Conservation (phyloP, 2,113 vertebrate species). For the Ornithorhynchus anatinus region DNA sequence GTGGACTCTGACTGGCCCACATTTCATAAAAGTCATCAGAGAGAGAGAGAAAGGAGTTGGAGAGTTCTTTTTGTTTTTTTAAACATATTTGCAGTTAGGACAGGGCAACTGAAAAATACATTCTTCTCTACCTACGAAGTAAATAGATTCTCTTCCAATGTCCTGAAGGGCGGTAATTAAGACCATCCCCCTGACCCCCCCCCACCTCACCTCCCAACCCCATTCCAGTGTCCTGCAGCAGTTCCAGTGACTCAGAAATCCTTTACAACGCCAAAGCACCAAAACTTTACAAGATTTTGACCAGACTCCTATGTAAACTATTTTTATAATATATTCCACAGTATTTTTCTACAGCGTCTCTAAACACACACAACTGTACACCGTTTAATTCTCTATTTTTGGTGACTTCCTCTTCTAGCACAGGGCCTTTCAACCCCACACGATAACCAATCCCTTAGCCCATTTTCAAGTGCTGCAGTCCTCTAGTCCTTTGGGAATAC, state of each 20-base stretch:
- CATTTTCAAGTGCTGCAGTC: not conserved
- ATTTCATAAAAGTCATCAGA: conserved; percentile 40
- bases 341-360: conserved; percentile 92
- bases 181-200: not conserved
- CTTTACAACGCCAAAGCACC: conserved; percentile 63
- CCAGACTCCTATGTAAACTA: conserved; percentile 61
- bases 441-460: not conserved
- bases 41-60: not conserved
- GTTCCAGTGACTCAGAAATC: conserved; percentile 28
- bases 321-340: conserved; percentile 91
- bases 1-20: conserved; percentile 19
- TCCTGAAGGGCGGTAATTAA: not conserved
- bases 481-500: not conserved
- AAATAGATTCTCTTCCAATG: conserved; percentile 50
- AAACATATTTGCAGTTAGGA: conserved; percentile 62
- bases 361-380: conserved; percentile 76
- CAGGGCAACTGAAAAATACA: conserved; percentile 61
- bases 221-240: not conserved
- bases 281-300: conserved; percentile 36
- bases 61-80: conserved; percentile 13
- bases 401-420: not conserved
- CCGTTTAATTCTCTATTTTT: conserved; percentile 19
- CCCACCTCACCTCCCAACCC: conserved; percentile 22
- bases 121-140: conserved; percentile 61
- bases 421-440: not conserved